These are phyloP conservation scores for Syngnathus typhle DNA, from an alignment of 2,113 vertebrate species.

Conservation along the genomic window DNA sequence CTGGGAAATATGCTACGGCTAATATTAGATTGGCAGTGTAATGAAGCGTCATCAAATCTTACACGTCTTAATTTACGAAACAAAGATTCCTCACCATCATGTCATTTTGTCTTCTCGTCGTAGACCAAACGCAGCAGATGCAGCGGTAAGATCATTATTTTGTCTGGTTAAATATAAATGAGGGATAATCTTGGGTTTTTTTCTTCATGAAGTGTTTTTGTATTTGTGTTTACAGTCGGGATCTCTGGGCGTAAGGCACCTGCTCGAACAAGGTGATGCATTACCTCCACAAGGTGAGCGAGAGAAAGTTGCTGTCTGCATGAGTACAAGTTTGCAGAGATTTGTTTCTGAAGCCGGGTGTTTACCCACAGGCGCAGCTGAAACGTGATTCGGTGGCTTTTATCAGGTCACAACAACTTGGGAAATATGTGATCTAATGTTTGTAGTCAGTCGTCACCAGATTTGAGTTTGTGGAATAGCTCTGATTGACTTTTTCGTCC, in stretches of 20 bases:
- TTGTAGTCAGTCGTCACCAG: neutral
- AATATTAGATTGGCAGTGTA: constrained; percentile 74
- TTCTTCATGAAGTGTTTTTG: neutral
- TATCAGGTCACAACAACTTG: neutral
- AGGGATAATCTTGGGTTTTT: neutral
- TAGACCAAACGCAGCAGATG: constrained; percentile 74
- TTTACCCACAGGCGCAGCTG: neutral
- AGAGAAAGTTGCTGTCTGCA: neutral
- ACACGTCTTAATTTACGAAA: constrained; percentile 36
- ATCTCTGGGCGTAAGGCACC: constrained; percentile 57
- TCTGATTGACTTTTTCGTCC: no score
- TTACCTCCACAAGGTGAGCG: constrained; percentile 48
- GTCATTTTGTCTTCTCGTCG: constrained; percentile 19
- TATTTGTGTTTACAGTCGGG: constrained; percentile 55
- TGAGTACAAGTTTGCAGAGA: neutral
- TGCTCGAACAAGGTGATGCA: constrained; percentile 20
- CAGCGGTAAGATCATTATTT: constrained; percentile 74
- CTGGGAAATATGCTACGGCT: constrained; percentile 70
- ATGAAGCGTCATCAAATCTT: constrained; percentile 39
- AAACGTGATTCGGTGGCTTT: neutral
- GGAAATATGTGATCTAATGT: neutral
- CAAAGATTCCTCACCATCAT: constrained; percentile 19
- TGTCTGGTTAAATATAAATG: neutral
- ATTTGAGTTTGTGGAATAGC: no score
- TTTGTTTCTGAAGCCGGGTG: neutral